These are phyloP conservation scores for Carollia perspicillata DNA, from an alignment of 2,113 vertebrate genomes.

Conservation along the genomic window DNA sequence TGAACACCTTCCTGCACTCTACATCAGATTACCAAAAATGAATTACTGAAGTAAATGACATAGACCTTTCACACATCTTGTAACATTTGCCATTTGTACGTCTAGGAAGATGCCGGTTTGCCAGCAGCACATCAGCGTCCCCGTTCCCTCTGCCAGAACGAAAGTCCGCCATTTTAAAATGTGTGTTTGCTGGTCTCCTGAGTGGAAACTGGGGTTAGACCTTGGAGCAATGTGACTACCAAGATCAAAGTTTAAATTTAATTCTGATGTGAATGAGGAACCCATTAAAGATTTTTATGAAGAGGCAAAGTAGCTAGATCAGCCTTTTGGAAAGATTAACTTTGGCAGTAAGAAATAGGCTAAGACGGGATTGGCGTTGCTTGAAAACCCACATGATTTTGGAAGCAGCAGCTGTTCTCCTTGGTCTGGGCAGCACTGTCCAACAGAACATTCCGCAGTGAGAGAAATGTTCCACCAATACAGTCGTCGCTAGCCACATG, in stretches of 20 bases:
- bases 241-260: not conserved
- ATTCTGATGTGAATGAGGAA: constrained; percentile 28
- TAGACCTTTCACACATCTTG: not conserved
- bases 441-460: not conserved
- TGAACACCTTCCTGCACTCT: not conserved
- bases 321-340: not conserved
- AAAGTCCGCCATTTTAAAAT: not conserved
- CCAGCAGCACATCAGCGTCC: not conserved
- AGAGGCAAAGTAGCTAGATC: not conserved
- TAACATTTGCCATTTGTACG: not conserved
- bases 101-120: not conserved
- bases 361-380: not conserved
- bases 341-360: not conserved
- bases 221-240: not conserved
- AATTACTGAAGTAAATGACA: not conserved
- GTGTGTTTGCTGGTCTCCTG: not conserved
- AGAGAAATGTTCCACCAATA: not conserved
- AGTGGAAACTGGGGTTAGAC: not conserved
- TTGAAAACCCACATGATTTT: not conserved
- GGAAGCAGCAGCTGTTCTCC: not conserved
- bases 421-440: not conserved
- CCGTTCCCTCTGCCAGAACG: not conserved
- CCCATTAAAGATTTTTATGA: not conserved
- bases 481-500: not conserved
- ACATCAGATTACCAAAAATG: not conserved